Conservation (phyloP, 2,888 invertebrate genomes). For the Patella depressa region DNA sequence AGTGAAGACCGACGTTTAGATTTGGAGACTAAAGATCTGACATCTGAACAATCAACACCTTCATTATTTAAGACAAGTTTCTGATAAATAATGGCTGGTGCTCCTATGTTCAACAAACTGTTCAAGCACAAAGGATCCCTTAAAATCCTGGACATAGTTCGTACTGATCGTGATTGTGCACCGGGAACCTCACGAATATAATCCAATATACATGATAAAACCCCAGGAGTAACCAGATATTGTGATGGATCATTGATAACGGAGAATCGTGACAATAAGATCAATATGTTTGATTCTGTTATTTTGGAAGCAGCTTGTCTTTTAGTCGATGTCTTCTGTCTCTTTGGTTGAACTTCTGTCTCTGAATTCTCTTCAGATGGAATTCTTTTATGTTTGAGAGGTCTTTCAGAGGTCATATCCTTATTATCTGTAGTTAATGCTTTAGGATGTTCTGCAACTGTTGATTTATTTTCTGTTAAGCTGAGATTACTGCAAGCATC, state of each 20-base stretch:
- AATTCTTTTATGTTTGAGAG: conserved; percentile 2
- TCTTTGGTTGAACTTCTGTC: conserved; percentile 10
- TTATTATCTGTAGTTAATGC: background rate
- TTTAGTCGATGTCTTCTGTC: conserved; percentile 21
- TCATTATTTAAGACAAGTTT: conserved; percentile 41
- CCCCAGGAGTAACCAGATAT: conserved; percentile 44
- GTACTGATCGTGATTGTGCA: conserved; percentile 50
- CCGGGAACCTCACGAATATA: conserved; percentile 48
- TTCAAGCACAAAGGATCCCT: conserved; percentile 60
- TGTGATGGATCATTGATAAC: conserved; percentile 54
- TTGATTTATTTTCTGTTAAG: background rate
- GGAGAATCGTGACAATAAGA: conserved; percentile 60
- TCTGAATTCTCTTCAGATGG: background rate
- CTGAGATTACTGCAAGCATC: background rate
- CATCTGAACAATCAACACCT: conserved; percentile 20
- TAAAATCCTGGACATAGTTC: conserved; percentile 55
- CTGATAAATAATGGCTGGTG: conserved; percentile 49
- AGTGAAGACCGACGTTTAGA: background rate
- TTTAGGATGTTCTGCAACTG: background rate
- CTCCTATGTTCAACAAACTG: conserved; percentile 46
- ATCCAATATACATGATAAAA: conserved; percentile 50
- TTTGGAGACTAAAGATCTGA: conserved; percentile 8
- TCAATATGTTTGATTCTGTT: conserved; percentile 56
- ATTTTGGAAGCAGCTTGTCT: conserved; percentile 22
- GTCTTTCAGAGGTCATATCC: conserved; percentile 22